Base-by-base conservation (phyloP, 2,888 invertebrate species). In the Ryuthela nishihirai region DNA sequence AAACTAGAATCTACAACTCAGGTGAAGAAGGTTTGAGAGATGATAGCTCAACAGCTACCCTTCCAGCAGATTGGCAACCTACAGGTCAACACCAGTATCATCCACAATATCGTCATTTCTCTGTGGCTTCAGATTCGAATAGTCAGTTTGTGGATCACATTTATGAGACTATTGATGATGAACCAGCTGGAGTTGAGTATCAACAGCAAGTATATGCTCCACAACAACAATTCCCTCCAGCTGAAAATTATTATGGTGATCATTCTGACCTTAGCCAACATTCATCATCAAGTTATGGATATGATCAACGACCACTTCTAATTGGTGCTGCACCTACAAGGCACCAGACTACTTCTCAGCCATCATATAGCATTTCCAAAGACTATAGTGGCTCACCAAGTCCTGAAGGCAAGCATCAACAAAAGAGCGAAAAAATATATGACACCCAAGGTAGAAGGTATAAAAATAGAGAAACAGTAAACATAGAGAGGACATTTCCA, bases 131-230 rank as follows among this genome's bases (percentile, higher is more conserved):
- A 9, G 53, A 59, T 32, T 42, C 46, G n/a, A 48, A 52, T 48
- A 43, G 46, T 6, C 53, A 53, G 24, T 59, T 44, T 39, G 26
- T 48, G 93, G 67, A 67, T 50, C 67, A 67, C 40, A 67, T 67
- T 23, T 67, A 67, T 55, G 67, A 67, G 49, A 49, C 65, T 17
- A 67, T 67, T 42, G 67, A 65, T 39, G 65, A 61, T 47, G 62
- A 59, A 32, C 21, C 54, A n/a, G 42, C 49, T 29, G 54, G 47
- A 41, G 41, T 41, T 21, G 41, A 25, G 12, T 15, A n/a, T 9
- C 9, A 36, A 36, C 36, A n/a, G 9, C 1, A 9, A 17, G 36
- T 36, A 36, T 17, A 29, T 29, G 29, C 29, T 36, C 39, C 39
- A 12, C 3, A 18, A 18, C 20, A 18, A n/a, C 20, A 15, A 7